Conservation (phyloP, 1,140 invertebrate genomes). For the Hylaeus volcanicus region DNA sequence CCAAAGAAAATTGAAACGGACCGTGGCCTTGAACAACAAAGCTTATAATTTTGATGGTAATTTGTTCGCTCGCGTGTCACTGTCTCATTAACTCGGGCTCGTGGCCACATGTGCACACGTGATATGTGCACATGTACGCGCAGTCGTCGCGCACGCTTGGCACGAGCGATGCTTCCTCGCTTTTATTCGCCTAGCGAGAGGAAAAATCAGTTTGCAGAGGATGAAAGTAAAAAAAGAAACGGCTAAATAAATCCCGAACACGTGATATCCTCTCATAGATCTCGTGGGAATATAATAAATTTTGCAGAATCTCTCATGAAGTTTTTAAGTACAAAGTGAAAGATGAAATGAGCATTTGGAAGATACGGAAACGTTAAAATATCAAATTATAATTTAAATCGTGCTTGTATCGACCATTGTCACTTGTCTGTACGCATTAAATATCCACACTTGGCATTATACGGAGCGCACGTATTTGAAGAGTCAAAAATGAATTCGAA, state of each 20-base stretch:
- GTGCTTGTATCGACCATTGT: no score
- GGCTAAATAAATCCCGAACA: background rate
- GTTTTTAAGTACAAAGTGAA: no score
- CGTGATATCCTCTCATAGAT: background rate
- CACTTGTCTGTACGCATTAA: no score
- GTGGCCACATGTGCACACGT: slow-evolving; percentile 12
- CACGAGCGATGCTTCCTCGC: background rate
- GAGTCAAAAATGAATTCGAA: no score
- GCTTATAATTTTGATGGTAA: slow-evolving; percentile 38
- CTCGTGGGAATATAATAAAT: background rate
- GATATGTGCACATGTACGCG: background rate
- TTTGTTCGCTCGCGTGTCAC: slow-evolving; percentile 30
- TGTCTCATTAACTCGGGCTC: slow-evolving; percentile 19
- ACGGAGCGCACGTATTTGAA: no score
- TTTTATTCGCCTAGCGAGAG: background rate
- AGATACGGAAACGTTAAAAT: no score
- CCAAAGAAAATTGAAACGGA: slow-evolving; percentile 6
- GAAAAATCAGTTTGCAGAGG: background rate
- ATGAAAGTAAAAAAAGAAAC: no score
- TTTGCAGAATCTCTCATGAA: background rate
- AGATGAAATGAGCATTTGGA: no score
- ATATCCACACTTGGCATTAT: no score
- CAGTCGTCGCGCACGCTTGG: background rate
- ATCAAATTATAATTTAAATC: no score
- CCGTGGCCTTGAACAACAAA: slow-evolving; percentile 34